A percentile compares a stretch with the other conserved stretches of the same genome.
These are phyloP conservation scores for Chelon auratus DNA, from an alignment of 2,797 vertebrate genomes.

Conservation along the genomic window DNA sequence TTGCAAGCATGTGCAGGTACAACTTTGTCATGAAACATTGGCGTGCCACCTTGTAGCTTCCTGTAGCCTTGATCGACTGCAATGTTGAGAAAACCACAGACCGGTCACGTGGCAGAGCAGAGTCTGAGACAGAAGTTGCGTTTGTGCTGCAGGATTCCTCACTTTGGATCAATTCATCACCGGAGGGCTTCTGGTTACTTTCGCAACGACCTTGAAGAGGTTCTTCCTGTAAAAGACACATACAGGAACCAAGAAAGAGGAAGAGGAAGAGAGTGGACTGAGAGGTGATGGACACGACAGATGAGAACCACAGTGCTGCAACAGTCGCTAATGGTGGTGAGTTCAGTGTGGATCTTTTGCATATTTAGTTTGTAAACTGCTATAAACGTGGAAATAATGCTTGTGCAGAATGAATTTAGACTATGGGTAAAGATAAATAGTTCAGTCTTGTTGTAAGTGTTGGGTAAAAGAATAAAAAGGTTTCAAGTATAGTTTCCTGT, in stretches of 20 bases:
- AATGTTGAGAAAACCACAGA: slow-evolving; percentile 61
- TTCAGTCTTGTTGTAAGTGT: neutral
- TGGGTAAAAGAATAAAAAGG: neutral
- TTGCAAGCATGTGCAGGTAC: slow-evolving; percentile 1
- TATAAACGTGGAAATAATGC: neutral
- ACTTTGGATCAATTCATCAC: neutral
- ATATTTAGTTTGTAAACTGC: neutral
- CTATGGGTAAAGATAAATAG: neutral
- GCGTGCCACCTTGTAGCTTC: slow-evolving; percentile 52
- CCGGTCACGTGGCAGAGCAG: slow-evolving; percentile 56
- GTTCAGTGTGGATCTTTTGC: slow-evolving; percentile 17
- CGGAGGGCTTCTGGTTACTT: neutral
- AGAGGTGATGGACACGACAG: slow-evolving; percentile 66
- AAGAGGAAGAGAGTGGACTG: slow-evolving; percentile 18
- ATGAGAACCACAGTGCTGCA: slow-evolving; percentile 11
- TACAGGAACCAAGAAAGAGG: slow-evolving; percentile 66
- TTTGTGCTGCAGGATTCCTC: slow-evolving; percentile 1
- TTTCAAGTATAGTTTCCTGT: neutral
- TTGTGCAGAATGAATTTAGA: neutral
- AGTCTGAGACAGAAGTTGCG: slow-evolving; percentile 27
- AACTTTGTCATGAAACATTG: slow-evolving; percentile 6
- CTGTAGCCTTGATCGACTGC: slow-evolving; percentile 55
- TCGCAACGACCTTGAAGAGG: slow-evolving; percentile 36
- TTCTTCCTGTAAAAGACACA: slow-evolving; percentile 30
- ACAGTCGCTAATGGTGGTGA: slow-evolving; percentile 55